Evolutionary conservation across 2,113 vertebrate genomes (phyloP).

Genomic region (Psilopsiagon aurifrons): DNA sequence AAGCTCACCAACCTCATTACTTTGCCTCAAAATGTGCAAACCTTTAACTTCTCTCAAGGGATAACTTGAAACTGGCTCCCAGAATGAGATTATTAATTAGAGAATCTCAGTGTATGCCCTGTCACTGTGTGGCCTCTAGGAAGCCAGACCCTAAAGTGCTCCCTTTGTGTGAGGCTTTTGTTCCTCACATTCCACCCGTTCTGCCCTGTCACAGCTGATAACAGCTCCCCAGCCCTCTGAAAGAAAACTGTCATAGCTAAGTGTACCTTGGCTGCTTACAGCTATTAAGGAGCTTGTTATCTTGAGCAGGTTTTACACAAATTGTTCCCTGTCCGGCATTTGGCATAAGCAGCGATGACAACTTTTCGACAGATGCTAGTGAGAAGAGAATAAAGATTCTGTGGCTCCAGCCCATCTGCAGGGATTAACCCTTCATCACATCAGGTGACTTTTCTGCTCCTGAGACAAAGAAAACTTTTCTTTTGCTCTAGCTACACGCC

Average conservation of each 20-base stretch:
- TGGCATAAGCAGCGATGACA: slow-evolving; percentile 49
- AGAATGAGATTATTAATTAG: slow-evolving; percentile 57
- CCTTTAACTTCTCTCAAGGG: slow-evolving; percentile 43
- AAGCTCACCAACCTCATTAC: background rate
- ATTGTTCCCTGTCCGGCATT: slow-evolving; percentile 35
- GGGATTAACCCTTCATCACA: slow-evolving; percentile 58
- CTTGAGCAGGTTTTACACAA: background rate
- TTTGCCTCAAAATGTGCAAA: slow-evolving; percentile 26
- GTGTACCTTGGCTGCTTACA: background rate
- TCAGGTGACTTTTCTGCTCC: slow-evolving; percentile 13
- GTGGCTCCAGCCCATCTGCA: slow-evolving; percentile 40
- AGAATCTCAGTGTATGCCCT: background rate
- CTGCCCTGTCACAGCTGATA: slow-evolving; percentile 31
- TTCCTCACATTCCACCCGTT: slow-evolving; percentile 39
- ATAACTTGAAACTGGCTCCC: background rate
- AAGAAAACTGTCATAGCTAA: slow-evolving; percentile 51
- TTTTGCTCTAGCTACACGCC: background rate
- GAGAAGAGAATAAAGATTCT: slow-evolving; percentile 45
- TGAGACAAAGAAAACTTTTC: slow-evolving; percentile 38
- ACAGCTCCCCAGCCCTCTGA: slow-evolving; percentile 27
- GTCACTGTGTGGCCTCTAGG: slow-evolving; percentile 38
- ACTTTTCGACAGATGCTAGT: slow-evolving; percentile 28
- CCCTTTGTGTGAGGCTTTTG: slow-evolving; percentile 55
- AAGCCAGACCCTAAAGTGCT: slow-evolving; percentile 30
- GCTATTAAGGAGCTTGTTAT: slow-evolving; percentile 51